Evolutionary conservation across 1,140 invertebrate species (phyloP).

Genomic region (Anoplophora glabripennis): DNA sequence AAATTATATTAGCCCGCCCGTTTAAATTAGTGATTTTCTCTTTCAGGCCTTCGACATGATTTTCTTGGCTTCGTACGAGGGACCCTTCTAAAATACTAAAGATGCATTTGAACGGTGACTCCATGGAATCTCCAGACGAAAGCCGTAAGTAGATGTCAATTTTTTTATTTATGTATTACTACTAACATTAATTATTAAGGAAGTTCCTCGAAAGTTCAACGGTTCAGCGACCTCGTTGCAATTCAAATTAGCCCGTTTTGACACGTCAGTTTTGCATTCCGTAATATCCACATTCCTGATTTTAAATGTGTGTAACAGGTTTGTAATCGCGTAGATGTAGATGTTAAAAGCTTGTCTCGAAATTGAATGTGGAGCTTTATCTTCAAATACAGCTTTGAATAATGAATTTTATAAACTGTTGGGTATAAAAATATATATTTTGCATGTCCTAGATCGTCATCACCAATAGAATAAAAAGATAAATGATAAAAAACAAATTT

Average conservation of each 20-base stretch:
- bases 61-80: too few species aligned
- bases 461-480: too few species aligned
- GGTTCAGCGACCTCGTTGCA: not conserved
- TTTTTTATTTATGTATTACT: not conserved
- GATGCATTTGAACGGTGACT: constrained; percentile 41
- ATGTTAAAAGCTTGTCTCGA: too few species aligned
- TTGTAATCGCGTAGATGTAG: not conserved
- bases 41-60: too few species aligned
- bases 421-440: too few species aligned
- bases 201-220: not conserved
- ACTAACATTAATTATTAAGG: constrained; percentile 2
- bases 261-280: not conserved
- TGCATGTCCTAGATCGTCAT: too few species aligned
- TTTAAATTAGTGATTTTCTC: too few species aligned
- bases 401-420: not conserved
- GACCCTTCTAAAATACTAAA: not conserved
- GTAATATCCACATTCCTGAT: too few species aligned
- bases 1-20: too few species aligned
- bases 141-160: constrained; percentile 35
- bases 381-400: not conserved
- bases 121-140: constrained; percentile 40
- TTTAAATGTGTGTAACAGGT: not conserved
- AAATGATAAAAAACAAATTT: too few species aligned
- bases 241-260: not conserved
- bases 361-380: not conserved